Evolutionary conservation across 2,797 vertebrate species (phyloP).

Genomic region (Iguana delicatissima): DNA sequence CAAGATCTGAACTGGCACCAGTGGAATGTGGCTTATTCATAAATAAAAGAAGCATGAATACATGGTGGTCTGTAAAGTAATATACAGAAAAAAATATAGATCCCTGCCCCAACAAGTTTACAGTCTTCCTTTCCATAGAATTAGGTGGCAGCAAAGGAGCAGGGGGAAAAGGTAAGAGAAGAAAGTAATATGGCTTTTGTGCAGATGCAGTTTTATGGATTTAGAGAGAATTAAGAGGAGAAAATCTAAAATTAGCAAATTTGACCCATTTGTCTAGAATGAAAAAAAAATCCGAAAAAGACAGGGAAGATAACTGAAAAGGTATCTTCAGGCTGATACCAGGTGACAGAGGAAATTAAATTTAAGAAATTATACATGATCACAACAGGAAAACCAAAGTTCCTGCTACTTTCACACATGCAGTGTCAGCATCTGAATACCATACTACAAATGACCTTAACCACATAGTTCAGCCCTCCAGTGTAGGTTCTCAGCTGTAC

Average conservation of each 20-base stretch:
- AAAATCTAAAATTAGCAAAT: neutral
- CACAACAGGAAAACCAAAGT: neutral
- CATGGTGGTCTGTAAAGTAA: neutral
- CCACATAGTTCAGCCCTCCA: neutral
- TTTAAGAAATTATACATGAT: neutral
- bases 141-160: neutral
- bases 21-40: neutral
- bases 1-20: neutral
- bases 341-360: neutral
- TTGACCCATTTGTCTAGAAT: neutral
- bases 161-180: neutral
- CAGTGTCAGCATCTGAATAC: neutral
- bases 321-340: neutral
- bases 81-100: neutral
- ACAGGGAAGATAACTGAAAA: neutral
- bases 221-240: neutral
- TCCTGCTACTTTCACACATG: neutral
- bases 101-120: neutral
- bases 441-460: neutral
- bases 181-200: neutral
- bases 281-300: neutral
- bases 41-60: neutral
- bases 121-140: neutral
- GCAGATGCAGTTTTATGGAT: neutral
- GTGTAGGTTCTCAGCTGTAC: neutral